These are phyloP conservation scores for Caenorhabditis latens DNA, from an alignment of 1,140 invertebrate genomes.

Conservation along the genomic window DNA sequence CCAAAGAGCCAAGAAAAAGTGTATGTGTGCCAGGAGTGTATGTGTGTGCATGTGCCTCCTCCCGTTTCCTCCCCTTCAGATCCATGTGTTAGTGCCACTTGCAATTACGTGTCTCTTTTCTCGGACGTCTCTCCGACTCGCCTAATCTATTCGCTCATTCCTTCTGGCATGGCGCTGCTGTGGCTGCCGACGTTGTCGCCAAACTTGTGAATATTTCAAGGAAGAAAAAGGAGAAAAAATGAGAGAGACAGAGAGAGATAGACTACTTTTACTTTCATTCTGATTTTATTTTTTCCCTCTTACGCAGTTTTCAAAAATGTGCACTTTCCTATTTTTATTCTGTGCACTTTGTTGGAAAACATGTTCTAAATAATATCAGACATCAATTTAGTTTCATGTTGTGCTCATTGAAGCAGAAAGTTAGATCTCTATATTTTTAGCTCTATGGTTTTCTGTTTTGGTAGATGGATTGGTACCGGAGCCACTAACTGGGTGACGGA, in stretches of 20 bases:
- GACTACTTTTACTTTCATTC: slow-evolving; percentile 10
- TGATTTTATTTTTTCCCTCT: neutral
- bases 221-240: neutral
- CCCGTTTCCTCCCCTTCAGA: neutral
- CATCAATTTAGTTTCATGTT: too few relatives aligned
- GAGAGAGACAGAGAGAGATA: neutral
- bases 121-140: neutral
- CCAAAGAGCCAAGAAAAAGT: neutral
- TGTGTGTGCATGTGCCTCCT: neutral
- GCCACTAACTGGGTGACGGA: too few relatives aligned
- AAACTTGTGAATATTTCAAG: slow-evolving; percentile 56
- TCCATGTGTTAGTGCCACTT: slow-evolving; percentile 50
- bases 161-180: neutral
- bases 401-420: too few relatives aligned
- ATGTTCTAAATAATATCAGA: too few relatives aligned
- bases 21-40: neutral
- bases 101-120: slow-evolving; percentile 35
- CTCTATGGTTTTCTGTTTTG: too few relatives aligned
- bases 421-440: too few relatives aligned
- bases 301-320: neutral
- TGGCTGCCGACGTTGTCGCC: slow-evolving; percentile 12
- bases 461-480: too few relatives aligned
- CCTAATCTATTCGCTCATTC: neutral
- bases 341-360: too few relatives aligned
- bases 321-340: neutral